These are phyloP conservation scores for Chionoecetes opilio DNA, from an alignment of 1,140 invertebrate species.

Conservation along the genomic window DNA sequence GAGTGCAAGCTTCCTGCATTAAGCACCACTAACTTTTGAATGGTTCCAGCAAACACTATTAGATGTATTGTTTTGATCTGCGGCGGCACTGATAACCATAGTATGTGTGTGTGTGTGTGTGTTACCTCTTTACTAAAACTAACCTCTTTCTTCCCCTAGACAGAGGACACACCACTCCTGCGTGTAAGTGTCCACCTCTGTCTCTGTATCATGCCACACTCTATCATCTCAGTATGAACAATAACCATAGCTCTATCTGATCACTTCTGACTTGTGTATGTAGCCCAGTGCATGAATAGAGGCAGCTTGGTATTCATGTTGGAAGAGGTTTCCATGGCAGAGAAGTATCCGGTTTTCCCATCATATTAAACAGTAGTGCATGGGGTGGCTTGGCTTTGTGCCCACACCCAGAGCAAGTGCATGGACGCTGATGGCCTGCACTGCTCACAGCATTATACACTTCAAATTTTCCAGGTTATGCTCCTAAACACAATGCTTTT, in stretches of 20 bases:
- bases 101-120: not conserved
- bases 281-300: not conserved
- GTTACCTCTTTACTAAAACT: slow-evolving; percentile 64
- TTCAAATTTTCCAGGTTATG: too few relatives aligned
- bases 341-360: not conserved
- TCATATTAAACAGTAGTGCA: not conserved
- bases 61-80: not conserved
- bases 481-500: too few relatives aligned
- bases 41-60: not conserved
- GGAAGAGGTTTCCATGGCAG: not conserved
- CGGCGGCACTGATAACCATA: not conserved
- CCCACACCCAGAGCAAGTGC: too few relatives aligned
- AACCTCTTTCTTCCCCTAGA: slow-evolving; percentile 80
- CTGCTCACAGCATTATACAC: too few relatives aligned
- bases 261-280: not conserved
- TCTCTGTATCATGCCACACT: not conserved
- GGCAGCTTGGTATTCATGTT: not conserved
- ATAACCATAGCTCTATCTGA: not conserved
- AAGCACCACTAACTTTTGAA: not conserved
- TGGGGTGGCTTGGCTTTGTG: not conserved
- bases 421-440: too few relatives aligned
- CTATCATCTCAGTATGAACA: not conserved
- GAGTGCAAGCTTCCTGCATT: not conserved
- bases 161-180: slow-evolving; percentile 75
- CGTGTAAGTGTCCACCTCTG: slow-evolving; percentile 73